Percentiles rank a stretch among this genome's conserved stretches.
phyloP scores from a whole-genome alignment of 2,888 invertebrate species.

The Heteromyza rotundicornis region DNA sequence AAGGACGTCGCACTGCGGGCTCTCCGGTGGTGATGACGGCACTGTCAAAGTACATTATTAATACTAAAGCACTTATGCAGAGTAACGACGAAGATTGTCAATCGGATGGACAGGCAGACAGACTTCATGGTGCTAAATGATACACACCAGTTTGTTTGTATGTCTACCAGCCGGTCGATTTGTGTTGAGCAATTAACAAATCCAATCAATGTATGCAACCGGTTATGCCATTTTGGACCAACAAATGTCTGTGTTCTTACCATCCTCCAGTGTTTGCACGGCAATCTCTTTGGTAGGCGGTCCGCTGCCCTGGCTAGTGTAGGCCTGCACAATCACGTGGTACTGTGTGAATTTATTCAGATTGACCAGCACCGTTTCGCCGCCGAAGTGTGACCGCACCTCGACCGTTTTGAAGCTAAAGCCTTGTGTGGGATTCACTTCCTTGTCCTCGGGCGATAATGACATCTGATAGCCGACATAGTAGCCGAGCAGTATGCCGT shows the following conservation, averaged over 20 bases:
- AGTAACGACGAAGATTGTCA: neutral
- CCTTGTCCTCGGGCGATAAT: constrained; percentile 60
- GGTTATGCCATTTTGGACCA: neutral
- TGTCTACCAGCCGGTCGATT: constrained; percentile 13
- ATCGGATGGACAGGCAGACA: neutral
- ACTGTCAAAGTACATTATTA: constrained; percentile 65
- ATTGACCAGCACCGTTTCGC: constrained; percentile 72
- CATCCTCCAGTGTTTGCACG: constrained; percentile 83
- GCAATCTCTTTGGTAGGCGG: constrained; percentile 82
- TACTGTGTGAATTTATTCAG: constrained; percentile 81
- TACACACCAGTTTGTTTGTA: neutral
- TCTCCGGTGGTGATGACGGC: constrained; percentile 84
- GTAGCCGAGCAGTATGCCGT: constrained; percentile 85
- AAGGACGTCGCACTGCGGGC: constrained; percentile 79
- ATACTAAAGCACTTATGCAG: neutral
- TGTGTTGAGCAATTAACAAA: constrained; percentile 48
- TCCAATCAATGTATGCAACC: constrained; percentile 46
- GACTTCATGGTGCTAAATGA: neutral
- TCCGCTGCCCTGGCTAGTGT: constrained; percentile 85
- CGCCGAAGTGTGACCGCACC: constrained; percentile 74
- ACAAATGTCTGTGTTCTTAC: no score
- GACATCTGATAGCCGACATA: constrained; percentile 82
- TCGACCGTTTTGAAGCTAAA: constrained; percentile 81
- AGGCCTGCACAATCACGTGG: constrained; percentile 84
- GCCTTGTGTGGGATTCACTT: constrained; percentile 64